Conservation (phyloP, 2,888 invertebrate genomes). For the Agriopis marginaria region DNA sequence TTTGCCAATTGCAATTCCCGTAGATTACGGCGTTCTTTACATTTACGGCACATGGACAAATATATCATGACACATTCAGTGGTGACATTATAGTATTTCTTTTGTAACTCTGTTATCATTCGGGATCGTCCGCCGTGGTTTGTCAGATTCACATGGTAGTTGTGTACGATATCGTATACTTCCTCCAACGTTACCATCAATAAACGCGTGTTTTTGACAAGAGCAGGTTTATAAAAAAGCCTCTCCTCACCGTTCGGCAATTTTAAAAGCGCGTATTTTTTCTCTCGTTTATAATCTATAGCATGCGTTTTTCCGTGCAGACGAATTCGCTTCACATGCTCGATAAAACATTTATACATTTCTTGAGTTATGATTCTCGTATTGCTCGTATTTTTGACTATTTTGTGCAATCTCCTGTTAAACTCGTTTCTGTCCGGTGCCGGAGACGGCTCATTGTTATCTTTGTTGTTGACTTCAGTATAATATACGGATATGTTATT, state of each 20-base stretch:
- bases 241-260: constrained; percentile 56
- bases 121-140: constrained; percentile 65
- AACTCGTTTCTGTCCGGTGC: constrained; percentile 58
- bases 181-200: constrained; percentile 62
- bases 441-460: background rate
- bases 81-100: constrained; percentile 64
- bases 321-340: constrained; percentile 60
- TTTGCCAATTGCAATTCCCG: constrained; percentile 18
- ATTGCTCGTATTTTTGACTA: constrained; percentile 53
- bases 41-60: constrained; percentile 55
- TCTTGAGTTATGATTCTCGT: constrained; percentile 57
- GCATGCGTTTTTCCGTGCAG: constrained; percentile 51
- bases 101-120: constrained; percentile 61
- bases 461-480: background rate
- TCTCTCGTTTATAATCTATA: constrained; percentile 60
- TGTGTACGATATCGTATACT: constrained; percentile 65
- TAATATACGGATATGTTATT: background rate
- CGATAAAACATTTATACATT: constrained; percentile 54
- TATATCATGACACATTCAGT: constrained; percentile 61
- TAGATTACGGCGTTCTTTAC: constrained; percentile 1
- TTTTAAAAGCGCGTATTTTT: constrained; percentile 58
- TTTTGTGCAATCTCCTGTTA: constrained; percentile 54
- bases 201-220: constrained; percentile 47
- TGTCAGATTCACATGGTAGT: constrained; percentile 57
- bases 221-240: constrained; percentile 24